Base-by-base conservation (phyloP, 2,888 invertebrate genomes). In the Taphrorychus bicolor region DNA sequence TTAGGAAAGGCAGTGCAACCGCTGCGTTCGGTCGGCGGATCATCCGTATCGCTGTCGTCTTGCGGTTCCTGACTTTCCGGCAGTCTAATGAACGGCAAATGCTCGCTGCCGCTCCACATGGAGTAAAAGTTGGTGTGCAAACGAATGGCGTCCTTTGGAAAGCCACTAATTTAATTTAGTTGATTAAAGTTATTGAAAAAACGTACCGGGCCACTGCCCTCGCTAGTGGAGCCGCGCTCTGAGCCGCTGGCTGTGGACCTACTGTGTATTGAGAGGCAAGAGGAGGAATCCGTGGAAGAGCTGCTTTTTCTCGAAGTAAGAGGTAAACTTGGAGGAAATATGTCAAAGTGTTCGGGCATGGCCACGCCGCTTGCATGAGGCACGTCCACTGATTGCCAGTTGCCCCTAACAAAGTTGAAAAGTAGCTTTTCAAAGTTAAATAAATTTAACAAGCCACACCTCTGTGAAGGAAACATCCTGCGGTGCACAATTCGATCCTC, bases 291-390 rank as follows among this genome's bases (percentile, higher is more conserved):
- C 69, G 87, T 87, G 3, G 87, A 87, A 0, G 87, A 87, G 45
- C 87, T 87, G 72, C 87, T 87, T 76, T 85, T 87, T 78, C 87
- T 86, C 19, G 87, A 83, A 19, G 87, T 87, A 23, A 83, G 80
- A 32, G 83, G 81, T 59, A 79, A 72, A n/a, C 76, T 80, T 3
- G 81, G 77, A 18, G 82, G 82, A 73, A 83, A 81, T 66, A 82
- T 81, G 70, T 83, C 83, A 67, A 81, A 82, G 68, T 82, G 82
- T 74, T 83, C 82, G 0, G 81, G 80, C 7, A 80, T 79, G 0
- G 82, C 78, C 78, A 80, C 80, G 9, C 79, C 80, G 63, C 80
- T 80, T 0, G 80, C 72, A 58, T 81, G 81, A 4, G 82, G 81
- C 7, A 80, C 81, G 71, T 83, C 83, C 5, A 82, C 77, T 0